Conservation (phyloP, 2,113 vertebrate genomes). For the Salminus brasiliensis region DNA sequence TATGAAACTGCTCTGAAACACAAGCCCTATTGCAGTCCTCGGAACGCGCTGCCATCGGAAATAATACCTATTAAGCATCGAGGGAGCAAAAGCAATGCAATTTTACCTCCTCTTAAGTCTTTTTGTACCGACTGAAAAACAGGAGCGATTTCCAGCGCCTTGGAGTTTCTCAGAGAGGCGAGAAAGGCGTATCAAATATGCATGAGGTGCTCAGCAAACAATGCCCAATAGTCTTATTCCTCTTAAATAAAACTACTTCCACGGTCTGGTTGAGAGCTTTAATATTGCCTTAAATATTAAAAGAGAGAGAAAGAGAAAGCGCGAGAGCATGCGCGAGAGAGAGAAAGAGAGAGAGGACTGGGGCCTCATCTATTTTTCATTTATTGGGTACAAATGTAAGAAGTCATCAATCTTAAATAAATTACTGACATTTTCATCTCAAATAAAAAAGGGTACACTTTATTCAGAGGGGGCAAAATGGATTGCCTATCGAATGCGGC, state of each 20-base stretch:
- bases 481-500: conserved; percentile 73
- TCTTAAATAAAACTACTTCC: conserved; percentile 85
- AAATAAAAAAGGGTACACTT: conserved; percentile 86
- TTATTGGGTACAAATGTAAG: conserved; percentile 82
- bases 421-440: conserved; percentile 87
- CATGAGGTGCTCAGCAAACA: conserved; percentile 84
- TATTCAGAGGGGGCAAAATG: conserved; percentile 78
- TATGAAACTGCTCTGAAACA: conserved; percentile 48
- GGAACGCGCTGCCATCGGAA: conserved; percentile 51
- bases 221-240: conserved; percentile 84
- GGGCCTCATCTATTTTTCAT: conserved; percentile 86
- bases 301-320: conserved; percentile 70
- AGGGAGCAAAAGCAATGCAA: conserved; percentile 66
- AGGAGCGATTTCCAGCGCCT: conserved; percentile 77
- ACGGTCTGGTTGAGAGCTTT: conserved; percentile 79
- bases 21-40: conserved; percentile 53
- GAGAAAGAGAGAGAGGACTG: conserved; percentile 78
- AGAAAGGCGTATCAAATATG: conserved; percentile 79
- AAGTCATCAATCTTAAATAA: conserved; percentile 83
- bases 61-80: conserved; percentile 67
- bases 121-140: conserved; percentile 79
- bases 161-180: conserved; percentile 77
- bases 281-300: conserved; percentile 89
- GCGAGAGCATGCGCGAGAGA: not conserved
- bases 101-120: conserved; percentile 77